Evolutionary conservation across 2,797 vertebrate species (phyloP).

Genomic region (Orientallactaga sibirica): DNA sequence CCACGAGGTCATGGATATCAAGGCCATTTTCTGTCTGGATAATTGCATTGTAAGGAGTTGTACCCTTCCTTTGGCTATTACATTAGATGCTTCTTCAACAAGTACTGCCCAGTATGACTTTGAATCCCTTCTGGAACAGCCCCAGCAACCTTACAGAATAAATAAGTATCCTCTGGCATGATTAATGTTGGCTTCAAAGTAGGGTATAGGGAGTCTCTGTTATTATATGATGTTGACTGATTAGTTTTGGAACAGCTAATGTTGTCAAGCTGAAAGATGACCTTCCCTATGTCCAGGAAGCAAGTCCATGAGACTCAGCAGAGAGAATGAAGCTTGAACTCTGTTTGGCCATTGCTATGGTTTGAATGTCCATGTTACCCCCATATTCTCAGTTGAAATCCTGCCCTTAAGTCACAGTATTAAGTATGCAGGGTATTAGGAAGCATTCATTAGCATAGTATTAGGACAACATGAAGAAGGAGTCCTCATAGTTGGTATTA

Average conservation of each 20-base stretch:
- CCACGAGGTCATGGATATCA: too few species aligned
- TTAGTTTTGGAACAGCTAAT: background rate
- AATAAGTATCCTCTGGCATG: background rate
- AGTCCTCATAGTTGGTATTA: background rate
- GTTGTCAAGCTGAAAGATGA: background rate
- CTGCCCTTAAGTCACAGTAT: background rate
- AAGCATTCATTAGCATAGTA: too few species aligned
- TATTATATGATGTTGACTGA: background rate
- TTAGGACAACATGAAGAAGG: background rate
- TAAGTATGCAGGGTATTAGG: background rate
- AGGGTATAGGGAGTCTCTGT: background rate
- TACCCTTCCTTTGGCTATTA: too few species aligned
- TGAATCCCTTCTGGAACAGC: background rate
- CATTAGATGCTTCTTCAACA: too few species aligned
- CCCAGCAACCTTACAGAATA: background rate
- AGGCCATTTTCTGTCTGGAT: too few species aligned
- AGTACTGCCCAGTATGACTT: background rate
- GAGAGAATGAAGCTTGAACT: background rate
- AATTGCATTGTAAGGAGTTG: too few species aligned
- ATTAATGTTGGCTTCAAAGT: background rate
- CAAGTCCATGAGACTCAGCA: background rate
- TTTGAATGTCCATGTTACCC: background rate
- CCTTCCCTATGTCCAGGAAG: accelerated
- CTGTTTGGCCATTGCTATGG: background rate
- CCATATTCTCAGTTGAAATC: background rate